Conservation (phyloP, 2,888 invertebrate species). For the Drosophila phalerata region DNA sequence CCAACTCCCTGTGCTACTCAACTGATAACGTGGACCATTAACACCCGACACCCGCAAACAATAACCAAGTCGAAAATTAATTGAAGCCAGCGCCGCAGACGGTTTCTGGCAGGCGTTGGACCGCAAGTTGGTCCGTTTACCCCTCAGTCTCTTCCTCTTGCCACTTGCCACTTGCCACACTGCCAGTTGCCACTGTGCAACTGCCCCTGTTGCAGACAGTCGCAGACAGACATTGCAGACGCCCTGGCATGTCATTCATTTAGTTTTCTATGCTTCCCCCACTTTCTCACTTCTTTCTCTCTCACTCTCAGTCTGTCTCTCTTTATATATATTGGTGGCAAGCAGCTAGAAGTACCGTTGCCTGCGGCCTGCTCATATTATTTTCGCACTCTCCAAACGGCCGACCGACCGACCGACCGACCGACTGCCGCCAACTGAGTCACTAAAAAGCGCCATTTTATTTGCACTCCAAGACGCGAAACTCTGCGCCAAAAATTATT, state of each 20-base stretch:
- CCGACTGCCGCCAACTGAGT: constrained; percentile 65
- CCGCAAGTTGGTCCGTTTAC: constrained; percentile 47
- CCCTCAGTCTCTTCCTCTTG: not conserved
- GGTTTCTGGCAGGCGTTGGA: constrained; percentile 51
- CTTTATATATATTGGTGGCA: constrained; percentile 2
- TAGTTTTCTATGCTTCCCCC: constrained; percentile 56
- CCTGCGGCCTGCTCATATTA: constrained; percentile 59
- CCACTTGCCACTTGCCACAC: not conserved
- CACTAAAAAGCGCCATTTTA: constrained; percentile 77
- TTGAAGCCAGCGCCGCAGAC: constrained; percentile 80
- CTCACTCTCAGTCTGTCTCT: not conserved
- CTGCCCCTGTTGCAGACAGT: constrained; percentile 18
- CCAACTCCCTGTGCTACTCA: constrained; percentile 9
- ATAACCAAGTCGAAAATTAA: constrained; percentile 79
- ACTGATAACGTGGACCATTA: constrained; percentile 59
- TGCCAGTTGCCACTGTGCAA: constrained; percentile 7
- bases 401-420: constrained; percentile 1
- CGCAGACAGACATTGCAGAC: constrained; percentile 60
- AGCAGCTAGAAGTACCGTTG: constrained; percentile 43
- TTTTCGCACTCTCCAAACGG: constrained; percentile 59
- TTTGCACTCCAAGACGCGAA: constrained; percentile 73
- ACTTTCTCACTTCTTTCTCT: not conserved
- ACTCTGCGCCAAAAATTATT: constrained; percentile 72
- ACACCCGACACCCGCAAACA: constrained; percentile 72
- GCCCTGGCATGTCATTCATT: constrained; percentile 71